These are phyloP conservation scores for Conopomorpha cramerella DNA, from an alignment of 1,140 invertebrate genomes.

Conservation along the genomic window DNA sequence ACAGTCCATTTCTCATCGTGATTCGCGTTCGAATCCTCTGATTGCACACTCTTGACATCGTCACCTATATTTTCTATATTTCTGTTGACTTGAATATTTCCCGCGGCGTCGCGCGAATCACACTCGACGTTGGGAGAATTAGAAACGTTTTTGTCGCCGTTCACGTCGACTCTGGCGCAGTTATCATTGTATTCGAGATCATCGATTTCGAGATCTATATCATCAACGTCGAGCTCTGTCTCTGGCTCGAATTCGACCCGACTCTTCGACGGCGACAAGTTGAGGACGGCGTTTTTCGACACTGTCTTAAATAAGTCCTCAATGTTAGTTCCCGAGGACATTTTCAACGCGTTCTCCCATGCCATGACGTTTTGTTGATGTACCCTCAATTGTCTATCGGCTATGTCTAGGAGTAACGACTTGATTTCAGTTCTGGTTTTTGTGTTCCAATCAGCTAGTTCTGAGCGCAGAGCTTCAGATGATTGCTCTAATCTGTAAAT, in stretches of 20 bases:
- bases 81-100: neutral
- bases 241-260: conserved; percentile 15
- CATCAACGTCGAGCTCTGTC: conserved; percentile 22
- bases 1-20: neutral
- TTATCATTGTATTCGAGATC: too few species aligned
- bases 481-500: conserved; percentile 35
- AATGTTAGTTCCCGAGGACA: conserved; percentile 23
- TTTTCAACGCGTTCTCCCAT: conserved; percentile 34
- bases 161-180: too few species aligned
- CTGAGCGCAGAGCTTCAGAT: conserved; percentile 35
- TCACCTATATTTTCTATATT: neutral
- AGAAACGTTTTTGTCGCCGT: too few species aligned
- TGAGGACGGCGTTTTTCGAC: conserved; percentile 35
- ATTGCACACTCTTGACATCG: neutral
- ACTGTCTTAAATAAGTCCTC: conserved; percentile 39
- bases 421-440: conserved; percentile 36
- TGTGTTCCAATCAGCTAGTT: conserved; percentile 35
- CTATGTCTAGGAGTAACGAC: conserved; percentile 24
- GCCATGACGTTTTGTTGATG: conserved; percentile 19
- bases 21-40: neutral
- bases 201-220: conserved; percentile 13
- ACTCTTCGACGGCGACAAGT: conserved; percentile 28
- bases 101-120: neutral
- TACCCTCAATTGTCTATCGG: conserved; percentile 23
- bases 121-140: neutral